Conservation (phyloP, 2,888 invertebrate genomes). For the Torymus texanus region DNA sequence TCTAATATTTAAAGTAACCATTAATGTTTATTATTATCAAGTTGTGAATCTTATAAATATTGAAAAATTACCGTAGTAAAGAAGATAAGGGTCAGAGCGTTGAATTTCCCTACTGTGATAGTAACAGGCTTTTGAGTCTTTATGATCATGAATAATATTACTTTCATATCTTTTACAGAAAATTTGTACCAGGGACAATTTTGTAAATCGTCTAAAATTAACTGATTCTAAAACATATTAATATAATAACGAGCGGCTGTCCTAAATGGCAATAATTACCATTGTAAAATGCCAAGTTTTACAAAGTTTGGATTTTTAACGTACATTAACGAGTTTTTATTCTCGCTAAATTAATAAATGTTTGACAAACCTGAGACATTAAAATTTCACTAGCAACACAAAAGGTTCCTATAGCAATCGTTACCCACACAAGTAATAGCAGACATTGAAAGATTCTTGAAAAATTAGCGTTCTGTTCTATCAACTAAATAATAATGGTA, state of each 20-base stretch:
- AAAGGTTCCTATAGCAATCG: neutral
- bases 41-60: neutral
- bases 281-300: too few species aligned
- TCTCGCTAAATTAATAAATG: neutral
- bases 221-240: conserved; percentile 1
- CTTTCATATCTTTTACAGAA: neutral
- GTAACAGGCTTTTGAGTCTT: conserved; percentile 18
- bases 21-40: too few species aligned
- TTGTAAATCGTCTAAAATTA: conserved; percentile 8
- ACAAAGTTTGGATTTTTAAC: too few species aligned
- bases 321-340: too few species aligned
- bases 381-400: conserved; percentile 5
- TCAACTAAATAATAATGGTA: neutral
- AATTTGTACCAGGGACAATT: conserved; percentile 16
- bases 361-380: neutral
- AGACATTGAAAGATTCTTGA: neutral
- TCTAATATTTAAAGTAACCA: neutral
- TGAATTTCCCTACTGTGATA: conserved; percentile 10
- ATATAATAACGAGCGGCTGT: too few species aligned
- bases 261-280: too few species aligned
- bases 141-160: conserved; percentile 17
- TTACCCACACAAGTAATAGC: neutral
- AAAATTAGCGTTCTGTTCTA: neutral
- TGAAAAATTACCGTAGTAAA: conserved; percentile 13
- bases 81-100: neutral